Evolutionary conservation across 2,888 invertebrate genomes (phyloP).

Genomic region (Octodonta nipae): DNA sequence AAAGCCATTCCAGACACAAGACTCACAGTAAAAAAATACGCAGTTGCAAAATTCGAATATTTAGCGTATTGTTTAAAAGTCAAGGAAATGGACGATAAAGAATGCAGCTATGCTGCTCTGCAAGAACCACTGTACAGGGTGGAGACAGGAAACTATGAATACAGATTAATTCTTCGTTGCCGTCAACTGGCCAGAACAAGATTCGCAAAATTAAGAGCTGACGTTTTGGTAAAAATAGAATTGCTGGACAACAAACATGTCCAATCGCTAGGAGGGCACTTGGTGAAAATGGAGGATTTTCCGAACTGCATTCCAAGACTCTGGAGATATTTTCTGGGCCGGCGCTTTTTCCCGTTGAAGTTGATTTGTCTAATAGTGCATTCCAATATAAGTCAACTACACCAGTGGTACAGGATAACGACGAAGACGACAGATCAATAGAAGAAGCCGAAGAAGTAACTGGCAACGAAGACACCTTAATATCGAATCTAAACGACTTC

Average conservation of each 20-base stretch:
- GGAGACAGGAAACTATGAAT: conserved; percentile 99
- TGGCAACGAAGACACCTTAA: conserved; percentile 17
- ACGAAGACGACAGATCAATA: conserved; percentile 44
- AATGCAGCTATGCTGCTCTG: conserved; percentile 79
- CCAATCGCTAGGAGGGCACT: conserved; percentile 80
- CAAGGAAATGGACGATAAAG: conserved; percentile 99
- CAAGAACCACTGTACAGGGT: conserved; percentile 95
- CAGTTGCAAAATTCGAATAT: conserved; percentile 98
- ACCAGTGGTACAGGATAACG: conserved; percentile 37
- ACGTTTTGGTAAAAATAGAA: conserved; percentile 93
- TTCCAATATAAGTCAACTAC: conserved; percentile 74
- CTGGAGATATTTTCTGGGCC: conserved; percentile 63
- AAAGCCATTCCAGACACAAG: conserved; percentile 98
- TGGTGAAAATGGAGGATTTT: conserved; percentile 74
- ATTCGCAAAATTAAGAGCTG: conserved; percentile 72
- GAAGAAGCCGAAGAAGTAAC: conserved; percentile 33
- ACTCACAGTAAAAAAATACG: conserved; percentile 92
- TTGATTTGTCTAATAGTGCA: conserved; percentile 81
- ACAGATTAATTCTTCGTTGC: conserved; percentile 84
- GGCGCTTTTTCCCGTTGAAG: conserved; percentile 85
- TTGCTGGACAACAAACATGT: conserved; percentile 96
- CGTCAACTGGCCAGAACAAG: conserved; percentile 83
- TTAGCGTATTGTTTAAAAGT: conserved; percentile 97
- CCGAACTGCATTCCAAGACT: conserved; percentile 41
- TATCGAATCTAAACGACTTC: conserved; percentile 12